phyloP scores from a whole-genome alignment of 2,113 vertebrate species.

The rat (Rattus norvegicus) region DNA sequence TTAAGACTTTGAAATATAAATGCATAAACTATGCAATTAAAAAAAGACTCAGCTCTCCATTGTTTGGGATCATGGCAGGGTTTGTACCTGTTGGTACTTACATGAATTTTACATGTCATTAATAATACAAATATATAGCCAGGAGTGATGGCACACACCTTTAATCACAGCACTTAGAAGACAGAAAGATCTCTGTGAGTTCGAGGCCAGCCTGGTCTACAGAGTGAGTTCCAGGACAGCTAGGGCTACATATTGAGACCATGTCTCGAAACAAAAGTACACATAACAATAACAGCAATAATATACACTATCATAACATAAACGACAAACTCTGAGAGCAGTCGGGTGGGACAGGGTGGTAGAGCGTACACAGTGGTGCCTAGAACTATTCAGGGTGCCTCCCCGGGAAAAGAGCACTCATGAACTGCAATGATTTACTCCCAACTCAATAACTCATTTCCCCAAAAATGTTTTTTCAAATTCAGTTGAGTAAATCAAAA shows the following conservation, averaged over 20 bases:
- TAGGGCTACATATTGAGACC: background rate
- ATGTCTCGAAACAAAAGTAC: background rate
- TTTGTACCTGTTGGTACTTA: background rate
- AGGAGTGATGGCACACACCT: background rate
- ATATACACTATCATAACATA: background rate
- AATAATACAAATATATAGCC: constrained; percentile 40
- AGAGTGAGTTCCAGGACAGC: background rate
- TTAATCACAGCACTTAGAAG: background rate
- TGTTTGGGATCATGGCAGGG: background rate
- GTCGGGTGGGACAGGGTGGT: background rate
- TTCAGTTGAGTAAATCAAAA: constrained; percentile 71
- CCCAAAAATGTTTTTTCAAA: constrained; percentile 62
- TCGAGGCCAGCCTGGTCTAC: background rate
- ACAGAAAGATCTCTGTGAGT: background rate
- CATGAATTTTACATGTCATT: background rate
- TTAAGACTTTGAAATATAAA: background rate
- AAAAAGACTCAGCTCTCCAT: background rate
- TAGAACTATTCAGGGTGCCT: background rate
- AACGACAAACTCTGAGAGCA: background rate
- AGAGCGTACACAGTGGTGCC: background rate
- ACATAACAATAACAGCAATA: background rate
- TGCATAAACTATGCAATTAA: too few relatives aligned
- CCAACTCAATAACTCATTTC: constrained; percentile 55
- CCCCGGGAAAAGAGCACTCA: background rate
- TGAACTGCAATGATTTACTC: constrained; percentile 13